phyloP scores from a whole-genome alignment of 2,113 vertebrate species.

The Rissa tridactyla region DNA sequence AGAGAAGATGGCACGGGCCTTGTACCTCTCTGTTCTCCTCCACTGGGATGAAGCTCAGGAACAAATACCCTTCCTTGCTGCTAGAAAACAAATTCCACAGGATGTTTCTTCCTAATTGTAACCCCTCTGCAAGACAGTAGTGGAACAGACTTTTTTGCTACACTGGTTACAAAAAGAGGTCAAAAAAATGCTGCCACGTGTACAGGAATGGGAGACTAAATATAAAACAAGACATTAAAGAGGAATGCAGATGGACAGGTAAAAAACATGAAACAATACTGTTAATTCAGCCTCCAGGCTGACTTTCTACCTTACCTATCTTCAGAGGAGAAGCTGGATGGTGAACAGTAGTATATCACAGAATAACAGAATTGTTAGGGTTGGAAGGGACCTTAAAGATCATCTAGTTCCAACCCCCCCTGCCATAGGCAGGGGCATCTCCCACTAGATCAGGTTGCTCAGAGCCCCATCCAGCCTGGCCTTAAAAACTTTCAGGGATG shows the following conservation, averaged over 20 bases:
- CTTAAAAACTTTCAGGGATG: no score
- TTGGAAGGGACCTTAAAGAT: no score
- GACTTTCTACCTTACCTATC: not conserved
- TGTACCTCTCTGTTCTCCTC: not conserved
- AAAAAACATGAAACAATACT: not conserved
- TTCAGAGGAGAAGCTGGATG: not conserved
- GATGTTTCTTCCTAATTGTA: not conserved
- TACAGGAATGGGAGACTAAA: not conserved
- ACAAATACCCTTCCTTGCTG: not conserved
- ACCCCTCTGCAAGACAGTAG: not conserved
- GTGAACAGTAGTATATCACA: not conserved
- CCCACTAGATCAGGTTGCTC: no score
- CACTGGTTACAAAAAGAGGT: not conserved
- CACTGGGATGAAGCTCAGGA: not conserved
- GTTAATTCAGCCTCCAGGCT: not conserved
- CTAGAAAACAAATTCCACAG: not conserved
- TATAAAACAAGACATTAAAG: not conserved
- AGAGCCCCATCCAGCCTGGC: no score
- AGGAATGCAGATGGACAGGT: not conserved
- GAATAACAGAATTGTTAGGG: no score
- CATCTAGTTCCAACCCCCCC: no score
- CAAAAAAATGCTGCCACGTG: no score
- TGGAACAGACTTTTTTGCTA: not conserved
- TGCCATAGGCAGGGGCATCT: no score
- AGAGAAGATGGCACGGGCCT: not conserved